Evolutionary conservation across 1,140 invertebrate species (phyloP).

Genomic region (Zeugodacus cucurbitae): DNA sequence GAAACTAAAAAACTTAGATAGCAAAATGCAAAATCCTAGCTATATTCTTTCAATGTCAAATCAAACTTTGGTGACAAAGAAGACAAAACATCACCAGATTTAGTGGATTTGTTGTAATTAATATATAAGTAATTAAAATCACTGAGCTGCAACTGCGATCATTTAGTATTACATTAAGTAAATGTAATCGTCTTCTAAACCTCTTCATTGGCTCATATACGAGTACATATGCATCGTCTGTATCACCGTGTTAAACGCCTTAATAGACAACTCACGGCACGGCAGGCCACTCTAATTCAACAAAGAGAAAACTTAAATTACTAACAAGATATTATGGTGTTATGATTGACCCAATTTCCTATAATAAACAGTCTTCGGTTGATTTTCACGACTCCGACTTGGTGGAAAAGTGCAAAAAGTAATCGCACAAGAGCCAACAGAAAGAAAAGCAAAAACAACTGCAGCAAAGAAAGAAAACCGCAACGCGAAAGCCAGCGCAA

Average conservation of each 20-base stretch:
- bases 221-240: not conserved
- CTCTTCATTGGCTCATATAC: not conserved
- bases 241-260: not conserved
- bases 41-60: too few species aligned
- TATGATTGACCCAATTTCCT: constrained; percentile 36
- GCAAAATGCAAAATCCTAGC: too few species aligned
- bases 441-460: not conserved
- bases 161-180: too few species aligned
- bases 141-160: too few species aligned
- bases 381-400: not conserved
- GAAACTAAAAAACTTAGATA: too few species aligned
- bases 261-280: not conserved
- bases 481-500: not conserved
- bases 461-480: not conserved
- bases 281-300: not conserved
- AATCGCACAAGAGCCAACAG: not conserved
- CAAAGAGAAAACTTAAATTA: constrained; percentile 34
- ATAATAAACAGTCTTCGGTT: constrained; percentile 3
- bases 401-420: not conserved
- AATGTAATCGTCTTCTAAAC: not conserved
- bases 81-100: too few species aligned
- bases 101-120: too few species aligned
- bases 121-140: too few species aligned
- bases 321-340: constrained; percentile 8
- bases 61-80: too few species aligned